These are phyloP conservation scores for Junonia oenone DNA, from an alignment of 2,888 invertebrate species.

Conservation along the genomic window DNA sequence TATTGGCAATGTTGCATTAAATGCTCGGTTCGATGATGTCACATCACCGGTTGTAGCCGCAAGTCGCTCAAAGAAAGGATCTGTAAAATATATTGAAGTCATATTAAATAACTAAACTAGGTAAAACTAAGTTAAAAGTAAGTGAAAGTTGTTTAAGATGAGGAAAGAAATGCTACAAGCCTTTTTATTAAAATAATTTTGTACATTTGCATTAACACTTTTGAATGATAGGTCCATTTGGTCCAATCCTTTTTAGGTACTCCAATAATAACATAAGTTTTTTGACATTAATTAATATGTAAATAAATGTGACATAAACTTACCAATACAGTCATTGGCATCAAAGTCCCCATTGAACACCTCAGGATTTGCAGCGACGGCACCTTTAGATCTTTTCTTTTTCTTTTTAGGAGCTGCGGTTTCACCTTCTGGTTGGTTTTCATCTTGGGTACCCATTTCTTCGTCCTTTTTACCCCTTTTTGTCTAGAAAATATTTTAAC, in stretches of 20 bases:
- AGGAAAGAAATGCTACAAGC: no score
- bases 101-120: no score
- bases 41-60: conserved; percentile 81
- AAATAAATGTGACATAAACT: no score
- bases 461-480: conserved; percentile 73
- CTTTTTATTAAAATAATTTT: no score
- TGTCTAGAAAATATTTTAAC: conserved; percentile 50
- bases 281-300: no score
- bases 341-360: conserved; percentile 68
- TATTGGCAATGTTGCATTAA: conserved; percentile 79
- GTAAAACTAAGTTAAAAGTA: no score
- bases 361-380: conserved; percentile 60
- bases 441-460: conserved; percentile 50
- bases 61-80: conserved; percentile 81
- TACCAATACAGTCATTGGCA: conserved; percentile 63
- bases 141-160: no score
- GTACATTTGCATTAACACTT: no score
- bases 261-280: no score
- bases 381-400: conserved; percentile 62
- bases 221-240: no score
- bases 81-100: no score
- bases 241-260: no score
- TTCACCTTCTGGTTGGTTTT: conserved; percentile 50
- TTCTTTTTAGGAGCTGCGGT: conserved; percentile 53
- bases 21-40: conserved; percentile 80